phyloP scores from a whole-genome alignment of 1,140 invertebrate genomes.

The Nebria ingens region DNA sequence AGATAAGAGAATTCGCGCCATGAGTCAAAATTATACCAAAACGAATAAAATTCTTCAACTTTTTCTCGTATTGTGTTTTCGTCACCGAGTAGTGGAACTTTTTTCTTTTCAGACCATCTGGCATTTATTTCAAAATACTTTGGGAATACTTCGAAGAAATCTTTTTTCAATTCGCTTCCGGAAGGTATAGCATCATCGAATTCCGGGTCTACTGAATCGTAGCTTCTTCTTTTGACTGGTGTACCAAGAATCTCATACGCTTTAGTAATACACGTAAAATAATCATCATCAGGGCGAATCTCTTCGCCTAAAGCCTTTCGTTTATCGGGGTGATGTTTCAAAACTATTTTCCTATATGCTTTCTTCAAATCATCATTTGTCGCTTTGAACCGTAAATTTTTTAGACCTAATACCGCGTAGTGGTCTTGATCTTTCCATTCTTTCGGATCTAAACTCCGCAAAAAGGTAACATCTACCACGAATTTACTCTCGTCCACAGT shows the following conservation, averaged over 20 bases:
- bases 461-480: constrained; percentile 75
- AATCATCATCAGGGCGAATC: constrained; percentile 79
- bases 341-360: constrained; percentile 84
- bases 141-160: constrained; percentile 72
- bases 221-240: constrained; percentile 70
- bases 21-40: constrained; percentile 97
- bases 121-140: constrained; percentile 79
- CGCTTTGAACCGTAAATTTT: constrained; percentile 61
- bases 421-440: constrained; percentile 97
- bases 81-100: constrained; percentile 78
- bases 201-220: constrained; percentile 91
- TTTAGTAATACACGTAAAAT: constrained; percentile 98
- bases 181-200: constrained; percentile 85
- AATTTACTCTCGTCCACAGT: constrained; percentile 46
- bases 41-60: constrained; percentile 78
- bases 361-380: constrained; percentile 86
- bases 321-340: constrained; percentile 97
- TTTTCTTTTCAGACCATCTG: constrained; percentile 83
- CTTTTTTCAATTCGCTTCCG: constrained; percentile 61
- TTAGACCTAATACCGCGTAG: constrained; percentile 86
- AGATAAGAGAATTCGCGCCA: constrained; percentile 99
- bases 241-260: constrained; percentile 87
- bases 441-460: constrained; percentile 86
- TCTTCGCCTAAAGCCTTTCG: constrained; percentile 79
- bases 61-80: constrained; percentile 55